A percentile compares a stretch with the other conserved stretches of the same genome.
phyloP scores from a whole-genome alignment of 2,888 invertebrate species.

The Philaethria dido region DNA sequence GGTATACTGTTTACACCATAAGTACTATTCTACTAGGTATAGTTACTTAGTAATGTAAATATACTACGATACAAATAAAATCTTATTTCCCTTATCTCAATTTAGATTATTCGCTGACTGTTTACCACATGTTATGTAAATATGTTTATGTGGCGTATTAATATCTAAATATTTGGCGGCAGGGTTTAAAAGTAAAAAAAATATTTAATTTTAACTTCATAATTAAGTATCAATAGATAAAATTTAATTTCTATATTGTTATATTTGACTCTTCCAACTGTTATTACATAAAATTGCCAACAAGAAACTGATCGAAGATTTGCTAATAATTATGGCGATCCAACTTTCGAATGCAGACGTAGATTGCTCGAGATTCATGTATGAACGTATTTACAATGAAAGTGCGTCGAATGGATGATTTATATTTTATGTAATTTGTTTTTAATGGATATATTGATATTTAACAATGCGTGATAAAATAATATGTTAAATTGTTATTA shows the following conservation, averaged over 20 bases:
- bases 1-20: constrained; percentile 28
- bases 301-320: constrained; percentile 40
- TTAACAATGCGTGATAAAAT: not conserved
- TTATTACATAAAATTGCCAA: constrained; percentile 32
- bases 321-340: constrained; percentile 34
- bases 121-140: too few relatives aligned
- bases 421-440: constrained; percentile 14
- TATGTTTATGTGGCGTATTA: too few relatives aligned
- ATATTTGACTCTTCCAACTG: constrained; percentile 10
- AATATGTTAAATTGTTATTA: too few relatives aligned
- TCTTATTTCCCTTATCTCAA: too few relatives aligned
- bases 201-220: too few relatives aligned
- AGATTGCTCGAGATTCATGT: constrained; percentile 27
- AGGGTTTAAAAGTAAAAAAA: too few relatives aligned
- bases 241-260: not conserved
- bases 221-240: not conserved
- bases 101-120: too few relatives aligned
- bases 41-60: not conserved
- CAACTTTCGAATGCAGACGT: constrained; percentile 43
- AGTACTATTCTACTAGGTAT: constrained; percentile 2
- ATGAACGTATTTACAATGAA: constrained; percentile 20
- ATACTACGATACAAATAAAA: too few relatives aligned
- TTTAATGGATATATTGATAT: constrained; percentile 20
- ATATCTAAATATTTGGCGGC: too few relatives aligned
- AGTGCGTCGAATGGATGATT: constrained; percentile 13